Evolutionary conservation across 1,140 invertebrate species (phyloP).

Genomic region (Magallana ariakensis): DNA sequence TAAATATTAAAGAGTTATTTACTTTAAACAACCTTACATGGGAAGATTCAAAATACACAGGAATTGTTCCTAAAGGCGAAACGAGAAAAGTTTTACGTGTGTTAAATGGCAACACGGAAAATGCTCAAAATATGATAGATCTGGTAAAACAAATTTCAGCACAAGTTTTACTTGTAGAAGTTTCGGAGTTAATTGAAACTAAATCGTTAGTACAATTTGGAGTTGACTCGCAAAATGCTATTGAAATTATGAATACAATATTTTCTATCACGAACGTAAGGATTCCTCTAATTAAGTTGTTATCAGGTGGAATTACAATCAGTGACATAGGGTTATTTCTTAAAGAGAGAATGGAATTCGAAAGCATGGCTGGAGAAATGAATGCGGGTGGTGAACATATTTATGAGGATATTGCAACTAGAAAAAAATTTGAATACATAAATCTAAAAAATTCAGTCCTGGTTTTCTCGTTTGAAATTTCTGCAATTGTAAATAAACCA

Average conservation of each 20-base stretch:
- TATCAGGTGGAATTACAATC: slow-evolving; percentile 10
- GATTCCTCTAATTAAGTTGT: slow-evolving; percentile 26
- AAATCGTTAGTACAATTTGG: slow-evolving; percentile 35
- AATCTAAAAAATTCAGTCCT: background rate
- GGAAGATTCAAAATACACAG: background rate
- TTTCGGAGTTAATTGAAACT: background rate
- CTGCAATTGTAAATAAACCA: background rate
- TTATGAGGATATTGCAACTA: background rate
- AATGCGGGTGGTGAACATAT: background rate
- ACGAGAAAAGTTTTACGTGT: too few species aligned
- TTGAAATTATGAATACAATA: slow-evolving; percentile 46
- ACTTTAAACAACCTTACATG: background rate
- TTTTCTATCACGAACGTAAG: background rate
- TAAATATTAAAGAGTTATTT: background rate
- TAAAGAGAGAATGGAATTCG: background rate
- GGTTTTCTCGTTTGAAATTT: background rate
- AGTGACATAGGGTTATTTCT: slow-evolving; percentile 33
- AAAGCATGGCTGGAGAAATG: background rate
- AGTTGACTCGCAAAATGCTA: slow-evolving; percentile 55
- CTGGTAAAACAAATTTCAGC: slow-evolving; percentile 3
- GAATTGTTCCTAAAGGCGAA: background rate
- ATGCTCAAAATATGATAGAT: slow-evolving; percentile 1
- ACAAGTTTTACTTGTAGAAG: slow-evolving; percentile 1
- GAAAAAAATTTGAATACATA: background rate
- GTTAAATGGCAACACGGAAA: background rate